Evolutionary conservation across 2,888 invertebrate species (phyloP).

Genomic region (Acanthosepion pharaonis): DNA sequence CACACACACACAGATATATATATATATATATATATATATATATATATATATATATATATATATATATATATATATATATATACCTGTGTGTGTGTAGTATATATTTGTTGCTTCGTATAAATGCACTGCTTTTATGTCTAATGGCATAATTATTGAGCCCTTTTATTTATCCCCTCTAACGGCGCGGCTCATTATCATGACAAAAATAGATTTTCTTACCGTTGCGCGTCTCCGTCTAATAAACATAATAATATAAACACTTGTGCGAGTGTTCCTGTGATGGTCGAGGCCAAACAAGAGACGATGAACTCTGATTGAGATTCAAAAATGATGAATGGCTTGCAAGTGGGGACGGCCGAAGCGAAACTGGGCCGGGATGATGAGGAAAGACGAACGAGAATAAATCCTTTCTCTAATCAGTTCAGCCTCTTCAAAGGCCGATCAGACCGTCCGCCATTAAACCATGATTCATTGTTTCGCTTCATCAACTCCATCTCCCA

Average conservation of each 20-base stretch:
- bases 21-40: too few relatives aligned
- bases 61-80: too few relatives aligned
- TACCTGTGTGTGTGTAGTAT: too few relatives aligned
- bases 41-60: too few relatives aligned
- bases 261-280: neutral
- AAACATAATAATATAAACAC: neutral
- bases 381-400: neutral
- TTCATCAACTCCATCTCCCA: neutral
- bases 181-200: neutral
- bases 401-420: neutral
- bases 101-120: neutral
- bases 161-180: neutral
- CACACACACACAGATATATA: too few relatives aligned
- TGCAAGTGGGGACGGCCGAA: neutral
- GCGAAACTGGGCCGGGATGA: neutral
- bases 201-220: neutral
- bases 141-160: neutral
- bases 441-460: neutral
- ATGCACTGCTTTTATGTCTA: neutral
- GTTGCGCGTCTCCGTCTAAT: neutral
- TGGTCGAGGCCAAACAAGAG: neutral
- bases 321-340: conserved; percentile 9
- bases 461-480: neutral
- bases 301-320: neutral
- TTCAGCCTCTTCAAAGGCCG: neutral